These are phyloP conservation scores for Psammodynastes pulverulentus DNA, from an alignment of 2,113 vertebrate species.

Conservation along the genomic window DNA sequence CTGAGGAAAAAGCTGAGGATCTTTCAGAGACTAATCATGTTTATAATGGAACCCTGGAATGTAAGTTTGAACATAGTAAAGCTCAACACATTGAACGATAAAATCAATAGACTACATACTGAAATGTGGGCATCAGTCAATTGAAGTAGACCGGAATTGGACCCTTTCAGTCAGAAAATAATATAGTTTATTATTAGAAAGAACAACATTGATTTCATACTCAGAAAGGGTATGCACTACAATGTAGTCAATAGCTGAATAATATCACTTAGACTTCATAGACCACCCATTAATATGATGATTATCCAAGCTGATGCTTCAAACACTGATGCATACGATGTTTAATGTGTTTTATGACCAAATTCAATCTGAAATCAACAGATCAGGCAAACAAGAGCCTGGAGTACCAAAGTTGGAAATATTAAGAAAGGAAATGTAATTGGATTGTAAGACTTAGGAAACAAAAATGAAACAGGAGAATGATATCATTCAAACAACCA, in stretches of 20 bases:
- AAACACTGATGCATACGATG: neutral
- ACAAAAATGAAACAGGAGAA: neutral
- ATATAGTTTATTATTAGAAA: neutral
- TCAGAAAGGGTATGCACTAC: neutral
- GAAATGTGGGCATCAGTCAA: neutral
- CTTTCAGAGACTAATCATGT: neutral
- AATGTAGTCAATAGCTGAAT: neutral
- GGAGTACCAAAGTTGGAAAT: neutral
- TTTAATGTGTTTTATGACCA: neutral
- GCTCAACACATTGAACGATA: neutral
- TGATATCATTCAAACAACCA: neutral
- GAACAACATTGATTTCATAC: neutral
- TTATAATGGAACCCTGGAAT: neutral
- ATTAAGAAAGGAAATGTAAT: neutral
- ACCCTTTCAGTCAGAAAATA: neutral
- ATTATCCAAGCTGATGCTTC: neutral
- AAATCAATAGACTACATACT: neutral
- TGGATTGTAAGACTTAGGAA: neutral
- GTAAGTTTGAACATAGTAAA: neutral
- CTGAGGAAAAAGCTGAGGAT: neutral
- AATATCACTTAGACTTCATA: neutral
- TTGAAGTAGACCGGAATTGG: neutral
- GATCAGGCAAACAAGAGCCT: neutral
- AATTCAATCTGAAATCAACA: neutral
- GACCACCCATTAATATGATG: neutral